Conservation (phyloP, 2,888 invertebrate species). For the Cyaniris semiargus region DNA sequence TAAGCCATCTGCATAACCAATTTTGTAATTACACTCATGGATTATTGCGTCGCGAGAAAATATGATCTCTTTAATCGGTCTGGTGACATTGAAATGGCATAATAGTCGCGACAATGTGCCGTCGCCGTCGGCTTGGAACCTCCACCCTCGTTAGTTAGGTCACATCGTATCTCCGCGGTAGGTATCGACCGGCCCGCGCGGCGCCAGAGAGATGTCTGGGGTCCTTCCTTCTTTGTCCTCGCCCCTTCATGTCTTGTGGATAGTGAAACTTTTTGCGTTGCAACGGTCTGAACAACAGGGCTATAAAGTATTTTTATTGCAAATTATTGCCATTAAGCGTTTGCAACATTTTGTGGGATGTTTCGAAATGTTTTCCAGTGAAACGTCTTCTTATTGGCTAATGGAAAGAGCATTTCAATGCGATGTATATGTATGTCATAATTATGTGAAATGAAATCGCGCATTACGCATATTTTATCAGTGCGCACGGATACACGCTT, state of each 20-base stretch:
- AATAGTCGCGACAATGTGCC: conserved; percentile 14
- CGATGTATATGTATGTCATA: not conserved
- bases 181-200: conserved; percentile 15
- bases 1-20: not conserved
- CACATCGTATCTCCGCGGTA: conserved; percentile 6
- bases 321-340: not conserved
- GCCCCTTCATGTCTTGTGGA: not conserved
- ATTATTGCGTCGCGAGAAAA: not conserved
- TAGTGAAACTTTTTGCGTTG: not conserved
- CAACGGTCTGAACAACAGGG: not conserved
- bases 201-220: conserved; percentile 7
- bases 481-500: not conserved
- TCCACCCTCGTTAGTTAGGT: not conserved
- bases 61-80: not conserved
- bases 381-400: not conserved
- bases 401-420: not conserved
- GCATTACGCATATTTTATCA: not conserved
- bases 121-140: not conserved
- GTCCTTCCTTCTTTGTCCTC: conserved; percentile 1
- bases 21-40: not conserved
- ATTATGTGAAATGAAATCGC: not conserved
- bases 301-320: not conserved
- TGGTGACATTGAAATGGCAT: conserved; percentile 1
- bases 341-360: not conserved
- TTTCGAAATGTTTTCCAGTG: not conserved